Evolutionary conservation across 1,140 invertebrate genomes (phyloP).

Genomic region (Battus philenor): DNA sequence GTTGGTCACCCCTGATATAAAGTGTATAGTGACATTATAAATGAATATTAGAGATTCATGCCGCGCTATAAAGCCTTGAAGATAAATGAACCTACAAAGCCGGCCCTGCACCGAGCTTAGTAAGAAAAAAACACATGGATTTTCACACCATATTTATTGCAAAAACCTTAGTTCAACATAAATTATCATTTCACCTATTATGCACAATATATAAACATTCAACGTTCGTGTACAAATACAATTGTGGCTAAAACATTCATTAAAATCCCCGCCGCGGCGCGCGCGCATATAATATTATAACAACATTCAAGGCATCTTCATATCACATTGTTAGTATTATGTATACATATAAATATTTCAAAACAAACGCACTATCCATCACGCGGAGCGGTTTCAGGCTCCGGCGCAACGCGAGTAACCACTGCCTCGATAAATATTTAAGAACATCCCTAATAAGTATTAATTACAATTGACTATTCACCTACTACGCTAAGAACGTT

Average conservation of each 20-base stretch:
- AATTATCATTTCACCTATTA: conserved; percentile 33
- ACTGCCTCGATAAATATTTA: neutral
- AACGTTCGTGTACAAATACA: conserved; percentile 23
- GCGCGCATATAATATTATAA: conserved; percentile 15
- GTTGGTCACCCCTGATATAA: no score
- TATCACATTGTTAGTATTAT: conserved; percentile 36
- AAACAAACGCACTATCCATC: no score
- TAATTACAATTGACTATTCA: conserved; percentile 29
- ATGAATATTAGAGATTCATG: no score
- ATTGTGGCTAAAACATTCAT: no score
- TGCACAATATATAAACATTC: conserved; percentile 38
- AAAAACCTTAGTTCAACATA: conserved; percentile 36
- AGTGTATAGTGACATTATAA: no score
- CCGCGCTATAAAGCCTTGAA: no score
- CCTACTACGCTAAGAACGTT: conserved; percentile 28
- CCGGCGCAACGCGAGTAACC: no score
- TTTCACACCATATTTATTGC: conserved; percentile 43
- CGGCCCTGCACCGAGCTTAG: no score
- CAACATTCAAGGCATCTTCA: conserved; percentile 36
- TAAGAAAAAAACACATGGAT: conserved; percentile 3
- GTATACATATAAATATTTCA: conserved; percentile 7
- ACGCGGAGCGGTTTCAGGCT: no score
- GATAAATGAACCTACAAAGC: no score
- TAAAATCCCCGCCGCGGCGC: neutral
- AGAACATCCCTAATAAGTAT: conserved; percentile 14